Conservation (phyloP, 2,888 invertebrate species). For the Drosophila parthenogenetica region DNA sequence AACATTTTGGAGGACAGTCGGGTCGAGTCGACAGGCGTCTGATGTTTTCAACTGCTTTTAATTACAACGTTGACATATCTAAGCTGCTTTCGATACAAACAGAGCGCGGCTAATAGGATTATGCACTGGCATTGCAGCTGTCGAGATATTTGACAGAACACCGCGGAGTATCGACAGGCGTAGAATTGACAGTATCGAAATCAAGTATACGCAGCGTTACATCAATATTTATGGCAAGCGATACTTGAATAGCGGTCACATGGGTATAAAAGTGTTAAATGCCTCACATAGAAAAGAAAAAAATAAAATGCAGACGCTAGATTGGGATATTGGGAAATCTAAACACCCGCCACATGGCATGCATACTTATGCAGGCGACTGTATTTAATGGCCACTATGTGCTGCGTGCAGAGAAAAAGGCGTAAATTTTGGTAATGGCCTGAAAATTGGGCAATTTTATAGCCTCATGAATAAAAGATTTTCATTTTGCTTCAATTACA, state of each 20-base stretch:
- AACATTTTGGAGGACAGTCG: conserved; percentile 46
- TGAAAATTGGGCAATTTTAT: conserved; percentile 85
- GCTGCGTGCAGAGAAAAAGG: conserved; percentile 81
- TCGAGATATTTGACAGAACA: conserved; percentile 24
- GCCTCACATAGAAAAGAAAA: conserved; percentile 42
- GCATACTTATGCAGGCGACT: conserved; percentile 78
- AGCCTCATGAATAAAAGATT: conserved; percentile 85
- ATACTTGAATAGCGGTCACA: conserved; percentile 9
- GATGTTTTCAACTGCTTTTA: conserved; percentile 74
- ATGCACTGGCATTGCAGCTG: conserved; percentile 55
- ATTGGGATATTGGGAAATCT: conserved; percentile 56
- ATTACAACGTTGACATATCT: conserved; percentile 76
- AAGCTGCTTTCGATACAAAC: conserved; percentile 76
- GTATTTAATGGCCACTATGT: conserved; percentile 78
- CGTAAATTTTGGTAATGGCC: conserved; percentile 85
- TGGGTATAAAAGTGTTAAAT: conserved; percentile 38
- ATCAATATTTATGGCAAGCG: conserved; percentile 44
- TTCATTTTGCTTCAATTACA: conserved; percentile 82
- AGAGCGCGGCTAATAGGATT: conserved; percentile 69
- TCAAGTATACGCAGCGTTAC: conserved; percentile 62
- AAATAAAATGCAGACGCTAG: conserved; percentile 58
- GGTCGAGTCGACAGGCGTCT: conserved; percentile 18
- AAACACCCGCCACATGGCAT: conserved; percentile 66
- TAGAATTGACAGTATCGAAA: conserved; percentile 10
- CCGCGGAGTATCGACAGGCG: background rate